A percentile compares a stretch with the other conserved stretches of the same genome.
These are phyloP conservation scores for Parascotia fuliginaria DNA, from an alignment of 2,888 invertebrate species.

Conservation along the genomic window DNA sequence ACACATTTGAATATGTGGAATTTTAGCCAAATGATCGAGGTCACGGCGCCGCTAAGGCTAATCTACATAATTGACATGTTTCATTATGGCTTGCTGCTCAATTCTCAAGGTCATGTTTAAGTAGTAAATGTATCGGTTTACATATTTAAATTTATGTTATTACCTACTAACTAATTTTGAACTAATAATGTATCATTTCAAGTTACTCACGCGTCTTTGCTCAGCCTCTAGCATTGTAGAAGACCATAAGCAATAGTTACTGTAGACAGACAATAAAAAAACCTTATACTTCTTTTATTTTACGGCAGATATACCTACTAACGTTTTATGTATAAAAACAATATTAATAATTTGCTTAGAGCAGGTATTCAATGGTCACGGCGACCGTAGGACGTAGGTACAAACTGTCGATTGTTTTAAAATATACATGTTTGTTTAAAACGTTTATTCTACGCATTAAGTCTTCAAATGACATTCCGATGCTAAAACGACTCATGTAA, in stretches of 20 bases:
- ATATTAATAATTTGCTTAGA: too few relatives aligned
- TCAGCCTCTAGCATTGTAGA: too few relatives aligned
- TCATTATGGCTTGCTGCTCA: neutral
- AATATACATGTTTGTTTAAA: conserved; percentile 7
- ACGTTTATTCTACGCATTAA: conserved; percentile 6
- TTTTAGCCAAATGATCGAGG: conserved; percentile 48
- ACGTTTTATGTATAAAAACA: too few relatives aligned
- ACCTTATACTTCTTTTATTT: neutral
- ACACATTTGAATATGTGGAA: neutral
- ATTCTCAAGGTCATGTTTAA: conserved; percentile 39
- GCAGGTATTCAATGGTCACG: neutral
- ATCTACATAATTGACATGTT: conserved; percentile 38
- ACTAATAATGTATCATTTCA: too few relatives aligned
- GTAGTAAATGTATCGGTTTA: too few relatives aligned
- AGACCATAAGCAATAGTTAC: too few relatives aligned
- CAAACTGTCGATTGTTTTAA: neutral
- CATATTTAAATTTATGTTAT: too few relatives aligned
- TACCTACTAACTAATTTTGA: too few relatives aligned
- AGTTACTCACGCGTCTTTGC: too few relatives aligned
- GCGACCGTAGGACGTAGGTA: conserved; percentile 4
- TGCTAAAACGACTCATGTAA: conserved; percentile 1
- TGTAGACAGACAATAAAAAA: too few relatives aligned
- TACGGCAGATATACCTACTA: too few relatives aligned
- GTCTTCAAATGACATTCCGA: conserved; percentile 18
- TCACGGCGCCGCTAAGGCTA: conserved; percentile 40